Base-by-base conservation (phyloP, 2,888 invertebrate genomes). In the Ennomos erosarius region DNA sequence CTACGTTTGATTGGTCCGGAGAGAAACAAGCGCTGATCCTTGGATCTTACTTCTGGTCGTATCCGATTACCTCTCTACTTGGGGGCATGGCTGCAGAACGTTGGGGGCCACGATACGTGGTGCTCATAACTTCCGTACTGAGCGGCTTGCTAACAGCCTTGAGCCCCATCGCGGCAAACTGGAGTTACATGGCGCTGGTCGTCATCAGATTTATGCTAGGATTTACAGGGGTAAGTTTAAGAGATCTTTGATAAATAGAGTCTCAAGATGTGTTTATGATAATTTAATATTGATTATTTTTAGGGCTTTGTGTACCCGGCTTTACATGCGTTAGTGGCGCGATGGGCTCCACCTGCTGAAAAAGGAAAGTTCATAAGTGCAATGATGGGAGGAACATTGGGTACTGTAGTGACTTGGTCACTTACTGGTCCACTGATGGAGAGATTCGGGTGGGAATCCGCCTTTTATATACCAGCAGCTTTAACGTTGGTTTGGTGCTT, bases 271-370 rank as follows among this genome's bases (percentile, higher is more conserved):
- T 26, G 26, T 26, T 4, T 5, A 26, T 26, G 26, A 26, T 26
- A 26, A 26, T 26, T 26, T 6, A 6, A 26, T 26, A 13, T 35
- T 11, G 2, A 10, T 49, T 9, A 11, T 84, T 26, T 84, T 46
- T 74, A 94, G 90, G 95, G 95, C 9, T 88, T 94, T 16, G 82
- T 93, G 26, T 95, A 95, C 78, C 95, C 95, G 2, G 90, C 94
- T 5, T 87, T 94, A 9, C 95, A 95, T 67, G 93, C 93, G 4
- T 75, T 96, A 58, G 94, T 96, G 5, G 95, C 96, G 0, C 93
- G 94, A 71, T 96, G 96, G 96, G 93, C 95, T 0, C 96, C 96
- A 0, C 95, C 96, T 1, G 92, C 93, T n/a, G 96, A 96, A 76
- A 95, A 95, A 76, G 94, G 95, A 9, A 95, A 95, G 75, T 96